Percentiles rank a stretch among this genome's conserved stretches.
phyloP scores from a whole-genome alignment of 1,140 invertebrate genomes.

The Lasioglossum albipes region DNA sequence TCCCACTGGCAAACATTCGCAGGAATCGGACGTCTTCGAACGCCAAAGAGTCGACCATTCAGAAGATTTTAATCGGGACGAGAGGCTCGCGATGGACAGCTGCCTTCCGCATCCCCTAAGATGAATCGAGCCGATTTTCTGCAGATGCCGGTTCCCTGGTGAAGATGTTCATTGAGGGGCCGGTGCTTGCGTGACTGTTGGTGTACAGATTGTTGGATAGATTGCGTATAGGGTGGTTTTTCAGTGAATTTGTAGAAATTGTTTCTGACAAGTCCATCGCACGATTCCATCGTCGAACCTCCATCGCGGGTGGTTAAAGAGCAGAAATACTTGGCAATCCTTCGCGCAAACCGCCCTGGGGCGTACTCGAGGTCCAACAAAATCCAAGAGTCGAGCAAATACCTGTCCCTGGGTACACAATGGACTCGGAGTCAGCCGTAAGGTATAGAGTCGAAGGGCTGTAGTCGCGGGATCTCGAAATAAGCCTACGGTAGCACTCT shows the following conservation, averaged over 20 bases:
- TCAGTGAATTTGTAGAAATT: no score
- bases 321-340: background rate
- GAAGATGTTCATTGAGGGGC: no score
- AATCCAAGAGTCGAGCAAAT: background rate
- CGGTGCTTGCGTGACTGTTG: no score
- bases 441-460: conserved; percentile 16
- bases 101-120: no score
- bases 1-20: conserved; percentile 1
- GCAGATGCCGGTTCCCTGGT: no score
- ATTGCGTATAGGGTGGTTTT: no score
- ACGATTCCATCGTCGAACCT: no score
- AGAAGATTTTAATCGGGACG: conserved; percentile 28
- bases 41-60: background rate
- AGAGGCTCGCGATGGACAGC: background rate
- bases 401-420: background rate
- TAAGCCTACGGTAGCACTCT: conserved; percentile 38
- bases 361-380: background rate
- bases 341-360: background rate
- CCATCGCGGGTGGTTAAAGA: background rate
- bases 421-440: conserved; percentile 3
- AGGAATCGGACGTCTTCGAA: background rate
- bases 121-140: no score
- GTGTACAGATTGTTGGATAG: no score
- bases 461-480: conserved; percentile 37
- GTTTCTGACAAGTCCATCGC: no score